Base-by-base conservation (phyloP, 2,113 vertebrate genomes). In the Tychaedon coryphoeus region DNA sequence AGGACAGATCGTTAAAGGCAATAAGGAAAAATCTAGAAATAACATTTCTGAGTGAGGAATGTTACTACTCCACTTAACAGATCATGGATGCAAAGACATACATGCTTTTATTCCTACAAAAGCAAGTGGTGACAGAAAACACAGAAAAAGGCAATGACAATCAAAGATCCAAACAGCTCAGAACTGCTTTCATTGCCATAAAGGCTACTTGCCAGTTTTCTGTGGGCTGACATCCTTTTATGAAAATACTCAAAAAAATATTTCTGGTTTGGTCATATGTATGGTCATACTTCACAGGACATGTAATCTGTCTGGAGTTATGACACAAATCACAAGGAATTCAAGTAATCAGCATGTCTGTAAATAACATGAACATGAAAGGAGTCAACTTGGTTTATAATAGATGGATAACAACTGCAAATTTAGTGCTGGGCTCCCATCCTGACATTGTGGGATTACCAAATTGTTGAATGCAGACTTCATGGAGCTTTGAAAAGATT, bases 1-100 rank as follows among this genome's bases (percentile, higher is more conserved):
- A 65, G 31, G 47, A 48, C 20, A 31, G 4, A 9, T 8, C 0
- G 0, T 1, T 29, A 61, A 61, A 70, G 6, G 8, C 15, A 45
- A 8, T 2, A 24, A 28, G 33, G 45, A 72, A 76, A 67, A 60
- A 28, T 3, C n/a, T 16, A 67, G 40, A 47, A 74, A 60, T 28
- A 22, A 1, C 17, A 62, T 48, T 88, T 66, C 50, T 56, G 61
- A 70, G 22, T 0, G 1, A 10, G 23, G 20, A 6, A 45, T 6
- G 3, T 42, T 31, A 56, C 28, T 36, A 23, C 48, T 36, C 24
- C 58, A 60, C 23, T 45, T 25, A 72, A 18, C 14, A 78, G 36
- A 8, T 16, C 20, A 47, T 0, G 50, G 26, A 50, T 34, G 6
- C 19, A 70, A 33, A 50, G 7, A 62, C 8, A 2, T 6, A 36